Evolutionary conservation across 2,113 vertebrate species (phyloP).

Genomic region (Athene cunicularia): DNA sequence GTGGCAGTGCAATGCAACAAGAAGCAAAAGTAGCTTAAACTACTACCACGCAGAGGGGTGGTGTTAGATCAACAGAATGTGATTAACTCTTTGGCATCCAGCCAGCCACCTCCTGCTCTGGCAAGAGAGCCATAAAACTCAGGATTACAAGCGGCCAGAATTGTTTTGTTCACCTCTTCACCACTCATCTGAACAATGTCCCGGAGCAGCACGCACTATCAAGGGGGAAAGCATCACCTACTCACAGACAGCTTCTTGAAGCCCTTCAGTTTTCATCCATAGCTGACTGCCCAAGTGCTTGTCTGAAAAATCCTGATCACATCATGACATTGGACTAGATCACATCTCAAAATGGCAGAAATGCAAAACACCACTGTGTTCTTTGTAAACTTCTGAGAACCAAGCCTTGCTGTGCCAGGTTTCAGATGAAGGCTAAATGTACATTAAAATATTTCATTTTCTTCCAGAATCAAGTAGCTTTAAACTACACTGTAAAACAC

Average conservation of each 20-base stretch:
- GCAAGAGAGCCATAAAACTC: neutral
- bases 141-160: neutral
- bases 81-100: neutral
- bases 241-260: neutral
- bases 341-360: neutral
- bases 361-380: too few species aligned
- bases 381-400: neutral
- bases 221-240: neutral
- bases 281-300: neutral
- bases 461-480: neutral
- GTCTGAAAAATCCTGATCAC: neutral
- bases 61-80: neutral
- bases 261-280: neutral
- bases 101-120: neutral
- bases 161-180: neutral
- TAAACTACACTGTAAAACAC: neutral
- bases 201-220: neutral
- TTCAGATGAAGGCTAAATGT: neutral
- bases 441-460: neutral
- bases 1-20: neutral
- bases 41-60: too few species aligned
- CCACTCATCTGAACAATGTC: fast-evolving
- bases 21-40: neutral
- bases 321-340: neutral
- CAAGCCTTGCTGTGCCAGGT: neutral